Base-by-base conservation (phyloP, 2,797 vertebrate genomes). In the Arremon brunneinucha region DNA sequence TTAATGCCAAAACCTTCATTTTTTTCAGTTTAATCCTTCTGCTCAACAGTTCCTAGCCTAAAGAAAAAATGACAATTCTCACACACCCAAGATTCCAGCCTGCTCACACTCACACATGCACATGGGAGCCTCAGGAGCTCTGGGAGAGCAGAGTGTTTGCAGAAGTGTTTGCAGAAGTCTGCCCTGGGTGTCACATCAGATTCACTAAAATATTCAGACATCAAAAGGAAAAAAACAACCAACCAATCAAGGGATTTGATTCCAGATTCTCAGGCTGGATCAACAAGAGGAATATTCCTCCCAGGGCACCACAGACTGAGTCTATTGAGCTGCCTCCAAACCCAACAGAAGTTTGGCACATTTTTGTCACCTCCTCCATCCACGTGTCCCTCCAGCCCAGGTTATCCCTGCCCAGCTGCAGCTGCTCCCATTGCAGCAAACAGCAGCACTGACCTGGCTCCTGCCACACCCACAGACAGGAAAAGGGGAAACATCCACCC, bases 21-120 rank as follows among this genome's bases (percentile, higher is more conserved):
- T 80, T 81, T 79, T 87, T 57, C 79, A 59, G 35, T 50, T 87
- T 71, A 80, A 55, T 85, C 62, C 39, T 89, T 78, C 68, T 89
- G 68, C 32, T 92, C 47, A 67, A 55, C 62, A 67, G 37, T 69
- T 18, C 63, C 63, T 56, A 78, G 83, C 68, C 83, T 2, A 1
- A 83, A 64, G 53, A 89, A 77, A 27, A 91, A 94, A 63, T 35
- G 39, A 34, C 91, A 83, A 34, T 16, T 81, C 75, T 56, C 89
- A 78, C 57, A 64, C 69, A 71, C 16, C 32, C 83, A 44, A 63
- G 32, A 43, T 44, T 41, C n/a, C 0, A 62, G 56, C 68, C 55
- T 55, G 79, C 50, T 85, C 78, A 46, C n/a, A 71, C 12, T 49
- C 35, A 59, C 43, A 18, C 39, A 21, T 1, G 6, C n/a, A 39